Evolutionary conservation across 92 coral and sea anemone genomes (phyloP), one percentile per base, ranked within the genome.

Genomic region (Phenganax marumi): DNA sequence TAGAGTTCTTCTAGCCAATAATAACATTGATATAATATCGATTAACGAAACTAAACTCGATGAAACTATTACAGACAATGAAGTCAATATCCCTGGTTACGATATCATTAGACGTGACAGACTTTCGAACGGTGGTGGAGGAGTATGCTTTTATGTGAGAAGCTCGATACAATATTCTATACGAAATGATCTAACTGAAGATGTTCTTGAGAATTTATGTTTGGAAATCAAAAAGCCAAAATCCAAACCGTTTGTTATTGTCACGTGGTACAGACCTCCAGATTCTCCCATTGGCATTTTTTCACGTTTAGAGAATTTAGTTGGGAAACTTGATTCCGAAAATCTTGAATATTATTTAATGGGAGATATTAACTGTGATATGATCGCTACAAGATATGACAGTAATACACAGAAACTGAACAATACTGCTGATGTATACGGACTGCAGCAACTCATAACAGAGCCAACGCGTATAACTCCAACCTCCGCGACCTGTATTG

Each of bases 191-290:
- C 79, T 87, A 52, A 68, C 25, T 55, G 21, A 60, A 51, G 84
- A 83, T 1, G 19, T 5, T 65, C 80, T 87, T 52, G 84, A 83
- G 69, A 84, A 77, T 33, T 51, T 84, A 24, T 77, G 85, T 70
- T 12, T 84, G 14, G 88, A 87, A 78, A 84, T 78, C 46, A 70
- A 66, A 61, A 72, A 88, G 52, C 91, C 91, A 22, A 46, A 68
- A 63, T 85, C 88, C 49, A 88, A 88, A 58, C 70, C 84, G 63
- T 66, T 88, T 73, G 26, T 88, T 54, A 55, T 85, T 81, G 81
- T 68, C 53, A 88, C 68, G 14, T 80, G 86, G 91, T 88, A 88
- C 22, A 88, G 82, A 43, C 90, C 90, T 26, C 90, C 90, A 24
- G 79, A 84, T 53, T 84, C 90, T 51, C 62, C 50, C 48, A 73